Conservation (phyloP, 1,140 invertebrate genomes). For the Drosophila nebulosa region DNA sequence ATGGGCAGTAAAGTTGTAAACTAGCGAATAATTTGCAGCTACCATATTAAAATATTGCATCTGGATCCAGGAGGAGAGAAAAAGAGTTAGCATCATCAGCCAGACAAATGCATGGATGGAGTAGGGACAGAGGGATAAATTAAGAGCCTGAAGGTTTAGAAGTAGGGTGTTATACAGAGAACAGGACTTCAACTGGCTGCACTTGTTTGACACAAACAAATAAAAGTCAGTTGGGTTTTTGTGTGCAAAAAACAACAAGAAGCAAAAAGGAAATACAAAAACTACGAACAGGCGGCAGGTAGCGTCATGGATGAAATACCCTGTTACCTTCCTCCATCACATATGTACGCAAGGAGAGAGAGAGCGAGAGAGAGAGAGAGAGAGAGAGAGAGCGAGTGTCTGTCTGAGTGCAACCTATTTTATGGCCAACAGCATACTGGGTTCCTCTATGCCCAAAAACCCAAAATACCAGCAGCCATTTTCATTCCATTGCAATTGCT, state of each 20-base stretch:
- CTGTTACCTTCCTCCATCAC: constrained; percentile 23
- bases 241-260: neutral
- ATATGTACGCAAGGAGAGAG: too few relatives aligned
- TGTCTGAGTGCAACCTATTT: constrained; percentile 43
- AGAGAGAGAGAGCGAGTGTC: neutral
- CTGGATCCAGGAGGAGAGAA: neutral
- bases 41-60: constrained; percentile 62
- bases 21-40: constrained; percentile 47
- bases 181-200: neutral
- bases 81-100: constrained; percentile 22
- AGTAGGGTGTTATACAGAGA: neutral
- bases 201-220: neutral
- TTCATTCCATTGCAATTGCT: constrained; percentile 34
- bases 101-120: neutral
- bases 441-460: neutral
- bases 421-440: constrained; percentile 19
- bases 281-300: neutral
- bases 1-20: constrained; percentile 52
- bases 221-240: neutral
- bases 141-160: neutral
- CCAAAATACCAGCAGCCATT: constrained; percentile 39
- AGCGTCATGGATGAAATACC: constrained; percentile 41
- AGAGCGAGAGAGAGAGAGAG: too few relatives aligned
- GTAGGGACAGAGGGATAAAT: neutral
- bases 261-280: neutral